Base-by-base conservation (phyloP, 2,888 invertebrate species). In the Cyclophora punctaria region DNA sequence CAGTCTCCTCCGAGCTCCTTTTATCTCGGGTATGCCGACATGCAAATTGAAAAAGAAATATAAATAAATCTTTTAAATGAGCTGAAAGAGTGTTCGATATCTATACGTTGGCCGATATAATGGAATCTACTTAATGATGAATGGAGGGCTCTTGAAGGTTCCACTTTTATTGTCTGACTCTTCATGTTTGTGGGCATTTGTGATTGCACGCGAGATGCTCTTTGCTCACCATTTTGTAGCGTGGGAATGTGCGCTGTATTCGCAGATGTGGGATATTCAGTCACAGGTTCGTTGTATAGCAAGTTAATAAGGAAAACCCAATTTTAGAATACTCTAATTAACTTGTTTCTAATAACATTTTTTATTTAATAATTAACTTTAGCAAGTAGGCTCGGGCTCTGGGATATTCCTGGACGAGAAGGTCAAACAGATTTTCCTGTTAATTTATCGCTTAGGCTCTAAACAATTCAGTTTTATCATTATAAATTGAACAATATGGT, bases 21-120 rank as follows among this genome's bases (percentile, higher is more conserved):
- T 87, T 87, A 85, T 85, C 84, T 84, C 77, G 71, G 67, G 74
- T 71, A 79, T 77, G 80, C 88, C 85, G 85, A 80, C 83, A 83
- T 78, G 80, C 79, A 80, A 85, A 86, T 80, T 64, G 53, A 55
- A 61, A 75, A 67, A 75, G 77, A 79, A 73, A 69, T 63, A 45
- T 68, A 78, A 78, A 76, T 67, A 77, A 78, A 75, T 73, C 73
- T 78, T 78, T 78, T 83, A 83, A 86, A 83, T 81, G 80, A 80
- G 77, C 83, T 83, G 77, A 75, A 79, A 80, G 77, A 82, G 79
- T 83, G 79, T 83, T 82, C 79, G 78, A 82, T 83, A 83, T 80
- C 77, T 78, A 73, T 80, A 73, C 74, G 72, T 71, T 67, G 73
- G 71, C 63, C 67, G 68, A 68, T 71, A 83, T 82, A 83, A 82